Conservation (phyloP, 1,140 invertebrate genomes). For the Ceratosolen fusciceps region DNA sequence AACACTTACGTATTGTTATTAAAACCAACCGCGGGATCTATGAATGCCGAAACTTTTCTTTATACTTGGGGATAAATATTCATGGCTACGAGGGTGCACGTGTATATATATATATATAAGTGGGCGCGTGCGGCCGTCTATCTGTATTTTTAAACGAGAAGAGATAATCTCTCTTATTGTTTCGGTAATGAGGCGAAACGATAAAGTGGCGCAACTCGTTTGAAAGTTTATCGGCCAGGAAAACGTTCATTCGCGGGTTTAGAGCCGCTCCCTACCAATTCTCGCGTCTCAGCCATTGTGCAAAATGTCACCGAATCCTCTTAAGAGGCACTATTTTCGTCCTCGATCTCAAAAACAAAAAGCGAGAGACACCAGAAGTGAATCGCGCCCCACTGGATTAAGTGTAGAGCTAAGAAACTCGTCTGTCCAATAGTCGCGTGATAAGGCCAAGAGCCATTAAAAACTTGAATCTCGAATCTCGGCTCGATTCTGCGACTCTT, state of each 20-base stretch:
- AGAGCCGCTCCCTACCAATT: not conserved
- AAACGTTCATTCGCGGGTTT: not conserved
- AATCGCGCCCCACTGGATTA: not conserved
- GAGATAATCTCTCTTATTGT: slow-evolving; percentile 60
- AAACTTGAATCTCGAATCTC: slow-evolving; percentile 56
- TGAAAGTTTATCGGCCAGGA: slow-evolving; percentile 58
- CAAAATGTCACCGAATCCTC: slow-evolving; percentile 54
- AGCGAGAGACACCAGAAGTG: not conserved
- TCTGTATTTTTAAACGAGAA: slow-evolving; percentile 26
- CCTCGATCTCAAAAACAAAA: slow-evolving; percentile 51
- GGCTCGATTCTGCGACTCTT: not conserved
- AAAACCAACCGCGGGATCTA: too few relatives aligned
- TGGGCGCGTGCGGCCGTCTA: too few relatives aligned
- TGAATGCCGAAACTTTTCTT: too few relatives aligned
- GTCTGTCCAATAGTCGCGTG: slow-evolving; percentile 48
- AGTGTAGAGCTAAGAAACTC: slow-evolving; percentile 32
- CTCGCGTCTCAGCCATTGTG: slow-evolving; percentile 49
- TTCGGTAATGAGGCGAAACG: slow-evolving; percentile 61
- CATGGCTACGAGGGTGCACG: too few relatives aligned
- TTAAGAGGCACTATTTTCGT: slow-evolving; percentile 54
- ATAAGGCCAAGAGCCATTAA: slow-evolving; percentile 58
- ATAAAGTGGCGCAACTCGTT: slow-evolving; percentile 58
- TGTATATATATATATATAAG: too few relatives aligned
- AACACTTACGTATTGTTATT: too few relatives aligned
- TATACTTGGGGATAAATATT: too few relatives aligned